Evolutionary conservation across 2,888 invertebrate genomes (phyloP).

Genomic region (Geophilus truncorum): DNA sequence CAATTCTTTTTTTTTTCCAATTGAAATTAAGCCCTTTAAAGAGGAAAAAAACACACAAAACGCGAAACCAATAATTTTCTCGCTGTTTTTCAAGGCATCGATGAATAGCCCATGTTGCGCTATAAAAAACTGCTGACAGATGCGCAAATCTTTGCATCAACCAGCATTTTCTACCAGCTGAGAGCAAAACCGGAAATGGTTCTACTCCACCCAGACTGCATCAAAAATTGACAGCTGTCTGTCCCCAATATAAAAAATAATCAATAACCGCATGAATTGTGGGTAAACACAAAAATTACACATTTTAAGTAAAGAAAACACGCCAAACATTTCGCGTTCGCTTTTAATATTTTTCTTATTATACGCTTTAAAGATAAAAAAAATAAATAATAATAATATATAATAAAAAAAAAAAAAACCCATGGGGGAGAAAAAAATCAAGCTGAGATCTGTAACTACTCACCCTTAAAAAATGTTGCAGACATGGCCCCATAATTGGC

Average conservation of each 20-base stretch:
- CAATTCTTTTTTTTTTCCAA: neutral
- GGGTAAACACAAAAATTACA: neutral
- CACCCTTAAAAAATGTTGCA: neutral
- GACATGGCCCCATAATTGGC: neutral
- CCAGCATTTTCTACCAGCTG: neutral
- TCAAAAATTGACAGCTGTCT: conserved; percentile 25
- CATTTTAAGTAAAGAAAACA: neutral
- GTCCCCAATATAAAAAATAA: neutral
- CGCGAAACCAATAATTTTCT: neutral
- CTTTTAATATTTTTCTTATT: neutral
- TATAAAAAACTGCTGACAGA: neutral
- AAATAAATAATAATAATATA: neutral
- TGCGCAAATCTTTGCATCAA: conserved; percentile 4
- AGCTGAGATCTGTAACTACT: neutral
- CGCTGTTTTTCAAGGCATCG: neutral
- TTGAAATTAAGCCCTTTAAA: neutral
- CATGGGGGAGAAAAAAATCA: neutral
- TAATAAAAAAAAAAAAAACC: no score
- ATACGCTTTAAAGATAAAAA: no score
- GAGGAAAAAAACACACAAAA: neutral
- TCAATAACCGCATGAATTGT: neutral
- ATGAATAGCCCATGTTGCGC: neutral
- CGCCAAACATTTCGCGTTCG: no score
- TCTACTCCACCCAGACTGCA: neutral
- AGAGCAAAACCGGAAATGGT: conserved; percentile 20